phyloP scores from a whole-genome alignment of 2,797 vertebrate genomes.

The Danio jaintianensis region DNA sequence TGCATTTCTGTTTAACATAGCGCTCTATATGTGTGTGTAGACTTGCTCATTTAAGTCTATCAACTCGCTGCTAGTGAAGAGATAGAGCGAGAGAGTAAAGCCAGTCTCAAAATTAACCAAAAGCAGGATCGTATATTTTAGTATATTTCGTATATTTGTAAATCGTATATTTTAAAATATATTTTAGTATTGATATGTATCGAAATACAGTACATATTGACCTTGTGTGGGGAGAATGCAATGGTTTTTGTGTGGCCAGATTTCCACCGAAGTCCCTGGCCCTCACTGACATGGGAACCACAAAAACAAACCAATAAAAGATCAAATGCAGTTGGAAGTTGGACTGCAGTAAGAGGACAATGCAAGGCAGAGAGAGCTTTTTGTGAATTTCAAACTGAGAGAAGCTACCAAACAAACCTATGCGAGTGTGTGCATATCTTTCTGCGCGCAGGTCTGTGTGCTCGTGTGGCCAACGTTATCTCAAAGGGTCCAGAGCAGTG shows the following conservation, averaged over 20 bases:
- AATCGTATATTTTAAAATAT: too few species aligned
- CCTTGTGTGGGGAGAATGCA: constrained; percentile 1
- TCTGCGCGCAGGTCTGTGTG: constrained; percentile 17
- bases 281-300: constrained; percentile 65
- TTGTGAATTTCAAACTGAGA: neutral
- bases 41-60: too few species aligned
- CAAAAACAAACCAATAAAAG: constrained; percentile 54
- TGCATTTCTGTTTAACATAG: too few species aligned
- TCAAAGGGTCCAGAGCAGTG: constrained; percentile 64
- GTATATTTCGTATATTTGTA: too few species aligned
- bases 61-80: too few species aligned
- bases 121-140: too few species aligned
- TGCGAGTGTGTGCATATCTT: constrained; percentile 42
- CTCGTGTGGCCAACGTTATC: constrained; percentile 57
- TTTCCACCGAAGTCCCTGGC: constrained; percentile 30
- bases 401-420: neutral
- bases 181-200: too few species aligned
- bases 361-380: neutral
- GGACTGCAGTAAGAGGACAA: constrained; percentile 2
- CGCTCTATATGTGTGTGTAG: too few species aligned
- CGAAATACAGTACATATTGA: too few species aligned
- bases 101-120: too few species aligned
- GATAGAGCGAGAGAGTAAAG: too few species aligned
- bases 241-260: constrained; percentile 6
- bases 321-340: constrained; percentile 18